Conservation (phyloP, 1,140 invertebrate genomes). For the Drosophila ambigua region DNA sequence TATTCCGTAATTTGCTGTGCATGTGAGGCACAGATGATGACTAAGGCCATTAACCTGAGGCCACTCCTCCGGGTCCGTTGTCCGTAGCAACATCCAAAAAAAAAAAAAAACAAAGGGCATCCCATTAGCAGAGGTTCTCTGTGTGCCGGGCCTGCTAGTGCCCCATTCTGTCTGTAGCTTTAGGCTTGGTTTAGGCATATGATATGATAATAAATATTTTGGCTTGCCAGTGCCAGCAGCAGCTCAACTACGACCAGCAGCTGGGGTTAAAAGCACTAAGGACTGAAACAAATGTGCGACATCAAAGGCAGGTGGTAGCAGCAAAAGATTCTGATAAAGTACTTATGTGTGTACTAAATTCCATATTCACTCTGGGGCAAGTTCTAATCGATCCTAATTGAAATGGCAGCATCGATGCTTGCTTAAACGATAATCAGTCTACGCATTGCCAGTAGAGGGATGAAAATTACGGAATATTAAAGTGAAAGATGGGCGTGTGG, state of each 20-base stretch:
- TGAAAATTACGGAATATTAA: neutral
- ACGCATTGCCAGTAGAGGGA: neutral
- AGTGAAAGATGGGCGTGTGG: neutral
- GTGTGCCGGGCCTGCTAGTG: conserved; percentile 3
- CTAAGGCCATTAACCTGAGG: conserved; percentile 50
- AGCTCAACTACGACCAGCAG: neutral
- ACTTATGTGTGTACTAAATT: neutral
- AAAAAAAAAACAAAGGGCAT: conserved; percentile 15
- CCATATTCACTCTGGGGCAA: neutral
- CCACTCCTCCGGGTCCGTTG: conserved; percentile 23
- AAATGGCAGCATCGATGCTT: neutral
- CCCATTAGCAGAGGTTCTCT: conserved; percentile 18
- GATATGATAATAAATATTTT: conserved; percentile 54
- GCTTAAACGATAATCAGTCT: conserved; percentile 1
- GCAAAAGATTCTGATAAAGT: conserved; percentile 1
- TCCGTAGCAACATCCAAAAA: conserved; percentile 23
- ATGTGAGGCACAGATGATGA: conserved; percentile 51
- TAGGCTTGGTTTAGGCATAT: conserved; percentile 32
- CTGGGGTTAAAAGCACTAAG: conserved; percentile 7
- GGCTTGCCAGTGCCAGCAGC: conserved; percentile 3
- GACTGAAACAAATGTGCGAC: conserved; percentile 1
- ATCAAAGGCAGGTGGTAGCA: conserved; percentile 9
- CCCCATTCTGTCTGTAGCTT: neutral
- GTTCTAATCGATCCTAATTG: neutral
- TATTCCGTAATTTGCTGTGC: conserved; percentile 69